Conservation (phyloP, 2,113 vertebrate genomes). For the Notiomystis cincta region DNA sequence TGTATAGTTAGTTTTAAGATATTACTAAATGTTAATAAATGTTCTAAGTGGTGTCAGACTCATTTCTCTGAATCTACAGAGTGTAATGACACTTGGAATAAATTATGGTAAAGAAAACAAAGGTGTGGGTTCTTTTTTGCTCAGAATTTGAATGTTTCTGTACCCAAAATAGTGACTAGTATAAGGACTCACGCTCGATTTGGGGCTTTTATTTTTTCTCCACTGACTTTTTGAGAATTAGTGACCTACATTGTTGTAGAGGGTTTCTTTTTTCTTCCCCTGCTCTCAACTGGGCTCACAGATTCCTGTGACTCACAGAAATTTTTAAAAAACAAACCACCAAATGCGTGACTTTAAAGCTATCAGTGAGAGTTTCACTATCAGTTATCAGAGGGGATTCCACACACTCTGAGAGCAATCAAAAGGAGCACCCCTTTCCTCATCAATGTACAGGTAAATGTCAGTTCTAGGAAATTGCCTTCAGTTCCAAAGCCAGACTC, state of each 20-base stretch:
- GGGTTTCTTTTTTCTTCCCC: background rate
- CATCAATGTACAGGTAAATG: background rate
- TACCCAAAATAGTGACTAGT: background rate
- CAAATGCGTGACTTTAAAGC: conserved; percentile 52
- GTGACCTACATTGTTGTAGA: background rate
- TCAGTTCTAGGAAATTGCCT: background rate
- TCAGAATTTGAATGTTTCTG: background rate
- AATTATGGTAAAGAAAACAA: background rate
- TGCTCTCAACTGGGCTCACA: background rate
- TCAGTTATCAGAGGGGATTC: conserved; percentile 42
- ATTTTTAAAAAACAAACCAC: conserved; percentile 43
- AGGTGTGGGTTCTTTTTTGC: background rate
- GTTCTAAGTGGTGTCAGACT: background rate
- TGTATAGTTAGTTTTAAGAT: background rate
- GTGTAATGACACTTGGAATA: background rate
- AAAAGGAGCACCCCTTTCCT: background rate
- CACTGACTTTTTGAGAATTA: background rate
- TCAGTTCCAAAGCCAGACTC: background rate
- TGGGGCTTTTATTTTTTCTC: background rate
- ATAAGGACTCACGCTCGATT: background rate
- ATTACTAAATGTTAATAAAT: background rate
- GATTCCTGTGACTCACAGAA: conserved; percentile 63
- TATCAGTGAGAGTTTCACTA: conserved; percentile 26
- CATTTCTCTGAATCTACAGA: background rate
- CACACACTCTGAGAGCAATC: background rate